These are phyloP conservation scores for Cosmia trapezina DNA, from an alignment of 2,888 invertebrate species.

Conservation along the genomic window DNA sequence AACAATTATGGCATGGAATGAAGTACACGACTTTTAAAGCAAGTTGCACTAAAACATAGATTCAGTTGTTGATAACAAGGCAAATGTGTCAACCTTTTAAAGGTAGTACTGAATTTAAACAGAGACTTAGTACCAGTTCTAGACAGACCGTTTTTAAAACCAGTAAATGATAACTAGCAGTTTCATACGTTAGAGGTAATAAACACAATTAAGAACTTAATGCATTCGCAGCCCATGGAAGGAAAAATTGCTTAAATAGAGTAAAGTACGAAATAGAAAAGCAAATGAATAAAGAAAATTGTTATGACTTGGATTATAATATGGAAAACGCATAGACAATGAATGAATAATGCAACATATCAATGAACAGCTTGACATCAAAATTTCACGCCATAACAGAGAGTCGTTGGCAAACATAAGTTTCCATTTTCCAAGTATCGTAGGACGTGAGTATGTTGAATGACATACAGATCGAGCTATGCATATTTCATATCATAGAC, in stretches of 20 bases:
- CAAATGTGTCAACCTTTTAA: constrained; percentile 56
- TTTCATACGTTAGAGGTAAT: constrained; percentile 31
- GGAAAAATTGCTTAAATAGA: constrained; percentile 16
- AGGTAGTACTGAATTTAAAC: constrained; percentile 46
- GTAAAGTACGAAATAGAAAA: constrained; percentile 3
- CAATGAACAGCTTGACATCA: constrained; percentile 38
- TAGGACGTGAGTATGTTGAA: constrained; percentile 49
- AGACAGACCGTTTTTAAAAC: constrained; percentile 11
- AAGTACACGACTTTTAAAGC: constrained; percentile 54
- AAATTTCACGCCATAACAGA: constrained; percentile 61
- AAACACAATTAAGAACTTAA: constrained; percentile 20
- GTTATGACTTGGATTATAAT: constrained; percentile 9
- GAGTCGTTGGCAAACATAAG: constrained; percentile 41
- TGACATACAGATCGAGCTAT: constrained; percentile 60
- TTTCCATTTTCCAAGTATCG: constrained; percentile 59
- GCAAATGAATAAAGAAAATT: constrained; percentile 4
- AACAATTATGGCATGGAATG: constrained; percentile 63
- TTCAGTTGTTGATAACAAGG: constrained; percentile 50
- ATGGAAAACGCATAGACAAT: constrained; percentile 11
- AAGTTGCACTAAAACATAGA: constrained; percentile 51
- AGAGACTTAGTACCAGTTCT: constrained; percentile 31
- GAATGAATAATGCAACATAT: constrained; percentile 54
- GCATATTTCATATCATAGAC: constrained; percentile 61
- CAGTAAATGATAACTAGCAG: constrained; percentile 8
- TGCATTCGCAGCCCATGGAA: neutral